Conservation (phyloP, 2,797 vertebrate species). For the Netta rufina region DNA sequence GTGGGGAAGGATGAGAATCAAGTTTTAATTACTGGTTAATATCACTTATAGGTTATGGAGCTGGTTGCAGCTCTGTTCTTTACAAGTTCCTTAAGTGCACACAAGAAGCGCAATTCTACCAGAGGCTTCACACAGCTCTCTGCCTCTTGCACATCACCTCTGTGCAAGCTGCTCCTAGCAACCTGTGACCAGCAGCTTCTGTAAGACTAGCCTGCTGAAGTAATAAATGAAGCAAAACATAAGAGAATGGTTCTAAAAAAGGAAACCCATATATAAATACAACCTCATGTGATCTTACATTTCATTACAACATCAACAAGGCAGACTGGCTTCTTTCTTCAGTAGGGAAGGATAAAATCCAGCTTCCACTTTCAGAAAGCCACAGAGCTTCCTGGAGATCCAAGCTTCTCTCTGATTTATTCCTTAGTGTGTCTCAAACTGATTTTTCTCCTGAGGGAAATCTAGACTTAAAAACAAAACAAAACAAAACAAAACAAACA, state of each 20-base stretch:
- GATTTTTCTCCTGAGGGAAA: conserved; percentile 28
- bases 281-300: not conserved
- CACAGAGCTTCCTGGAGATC: not conserved
- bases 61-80: conserved; percentile 24
- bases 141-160: not conserved
- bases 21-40: conserved; percentile 52
- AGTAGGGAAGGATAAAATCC: not conserved
- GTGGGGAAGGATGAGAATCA: not conserved
- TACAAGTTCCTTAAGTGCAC: not conserved
- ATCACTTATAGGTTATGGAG: not conserved
- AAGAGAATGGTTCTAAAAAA: not conserved
- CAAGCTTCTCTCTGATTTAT: not conserved
- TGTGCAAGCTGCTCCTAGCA: not conserved
- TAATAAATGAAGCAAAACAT: not conserved
- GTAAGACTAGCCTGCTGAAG: not conserved
- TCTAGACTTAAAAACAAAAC: not conserved
- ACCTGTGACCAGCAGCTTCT: not conserved
- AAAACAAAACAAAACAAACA: too few species aligned
- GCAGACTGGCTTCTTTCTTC: not conserved
- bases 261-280: not conserved
- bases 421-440: not conserved
- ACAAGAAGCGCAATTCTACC: not conserved
- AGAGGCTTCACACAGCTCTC: not conserved
- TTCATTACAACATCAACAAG: not conserved
- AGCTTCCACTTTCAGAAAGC: not conserved